Evolutionary conservation across 2,113 vertebrate genomes (phyloP), one percentile per base, ranked within the genome.

Genomic region (Lophotis ruficrista): DNA sequence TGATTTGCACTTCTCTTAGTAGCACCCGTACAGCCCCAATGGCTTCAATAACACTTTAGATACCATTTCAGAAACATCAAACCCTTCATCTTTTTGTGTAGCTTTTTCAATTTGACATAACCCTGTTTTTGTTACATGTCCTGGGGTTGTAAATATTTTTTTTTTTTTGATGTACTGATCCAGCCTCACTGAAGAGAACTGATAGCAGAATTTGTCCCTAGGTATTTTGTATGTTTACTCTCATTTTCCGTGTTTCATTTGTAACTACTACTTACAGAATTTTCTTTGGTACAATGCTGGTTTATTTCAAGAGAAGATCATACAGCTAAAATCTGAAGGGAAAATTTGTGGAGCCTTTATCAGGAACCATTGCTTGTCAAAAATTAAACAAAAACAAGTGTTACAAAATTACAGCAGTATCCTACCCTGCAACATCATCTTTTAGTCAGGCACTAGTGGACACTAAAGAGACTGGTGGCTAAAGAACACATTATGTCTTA

Each of bases 41-140:
- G 24, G 31, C 53, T 90, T 92, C 57, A 95, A 25, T 72, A 91
- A 35, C 13, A 54, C 80, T 83, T 87, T 35, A 91, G 65, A 79
- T 76, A 58, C 43, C 3, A 50, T 91, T 95, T 94, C 62, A 95
- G 64, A 95, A 83, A 89, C 72, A 93, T 69, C 43, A 90, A 94
- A 89, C 18, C 41, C 31, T 94, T 94, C 68, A 95, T 66, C 41
- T 86, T 93, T 73, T 91, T 70, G n/a, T 90, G 95, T 82, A 50
- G 13, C 17, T 89, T 92, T 83, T 96, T 89, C 31, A 81, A 6
- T 94, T 83, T 92, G 89, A 89, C 62, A 54, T 81, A 91, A 87
- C 9, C 22, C 6, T 50, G n/a, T 37, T 72, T 84, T 73, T 87
- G 51, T 91, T 93, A 93, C 31, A 56, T 80, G 10, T 93, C 23